phyloP scores from a whole-genome alignment of 2,797 vertebrate species.

The Cheirogaleus major region DNA sequence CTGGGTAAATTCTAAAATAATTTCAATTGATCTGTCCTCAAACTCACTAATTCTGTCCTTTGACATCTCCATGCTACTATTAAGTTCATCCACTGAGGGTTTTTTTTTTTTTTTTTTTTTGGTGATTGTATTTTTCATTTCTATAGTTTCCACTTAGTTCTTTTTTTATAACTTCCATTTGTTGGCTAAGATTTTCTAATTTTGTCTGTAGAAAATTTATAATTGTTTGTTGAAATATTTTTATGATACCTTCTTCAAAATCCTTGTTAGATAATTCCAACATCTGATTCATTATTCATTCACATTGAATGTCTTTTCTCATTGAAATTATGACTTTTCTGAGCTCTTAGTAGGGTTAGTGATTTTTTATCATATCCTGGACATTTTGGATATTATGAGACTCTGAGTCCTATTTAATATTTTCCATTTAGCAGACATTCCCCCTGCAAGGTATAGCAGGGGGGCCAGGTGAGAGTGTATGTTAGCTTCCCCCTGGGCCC shows the following conservation, averaged over 20 bases:
- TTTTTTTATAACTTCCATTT: not conserved
- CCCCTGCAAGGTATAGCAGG: not conserved
- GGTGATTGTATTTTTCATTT: conserved; percentile 4
- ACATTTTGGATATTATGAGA: not conserved
- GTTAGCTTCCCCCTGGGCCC: not conserved
- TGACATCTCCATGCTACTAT: not conserved
- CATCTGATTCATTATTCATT: not conserved
- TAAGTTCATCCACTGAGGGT: not conserved
- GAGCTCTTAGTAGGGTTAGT: not conserved
- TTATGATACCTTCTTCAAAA: not conserved
- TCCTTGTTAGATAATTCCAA: not conserved
- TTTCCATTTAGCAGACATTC: not conserved
- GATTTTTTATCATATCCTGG: not conserved
- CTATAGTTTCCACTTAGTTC: not conserved
- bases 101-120: not conserved
- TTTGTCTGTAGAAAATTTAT: not conserved
- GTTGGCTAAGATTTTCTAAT: conserved; percentile 17
- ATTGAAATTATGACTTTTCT: not conserved
- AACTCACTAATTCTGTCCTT: not conserved
- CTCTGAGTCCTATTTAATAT: not conserved
- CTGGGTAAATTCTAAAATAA: not conserved
- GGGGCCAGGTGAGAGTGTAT: not conserved
- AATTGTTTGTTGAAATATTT: not conserved
- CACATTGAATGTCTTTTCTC: not conserved
- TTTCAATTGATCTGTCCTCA: not conserved